phyloP scores from a whole-genome alignment of 2,888 invertebrate genomes.

The Odontocerum albicorne region DNA sequence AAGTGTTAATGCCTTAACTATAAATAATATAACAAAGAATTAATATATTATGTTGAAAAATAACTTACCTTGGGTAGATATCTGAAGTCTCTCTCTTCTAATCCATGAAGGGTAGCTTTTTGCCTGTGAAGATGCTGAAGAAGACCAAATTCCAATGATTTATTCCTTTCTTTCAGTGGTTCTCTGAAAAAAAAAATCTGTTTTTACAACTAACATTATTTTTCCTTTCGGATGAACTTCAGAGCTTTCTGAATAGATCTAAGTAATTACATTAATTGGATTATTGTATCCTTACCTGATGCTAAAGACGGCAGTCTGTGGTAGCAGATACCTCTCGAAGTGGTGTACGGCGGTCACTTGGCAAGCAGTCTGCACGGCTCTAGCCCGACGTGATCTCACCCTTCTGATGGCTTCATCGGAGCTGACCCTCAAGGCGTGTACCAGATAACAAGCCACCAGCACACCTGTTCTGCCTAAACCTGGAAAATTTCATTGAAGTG shows the following conservation, averaged over 20 bases:
- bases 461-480: constrained; percentile 85
- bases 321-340: constrained; percentile 78
- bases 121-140: constrained; percentile 72
- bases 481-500: too few relatives aligned
- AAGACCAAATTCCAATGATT: constrained; percentile 65
- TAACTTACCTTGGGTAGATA: constrained; percentile 73
- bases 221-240: too few relatives aligned
- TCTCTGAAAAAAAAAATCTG: too few relatives aligned
- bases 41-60: too few relatives aligned
- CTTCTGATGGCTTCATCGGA: constrained; percentile 81
- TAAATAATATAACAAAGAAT: too few relatives aligned
- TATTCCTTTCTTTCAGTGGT: constrained; percentile 48
- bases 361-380: constrained; percentile 79
- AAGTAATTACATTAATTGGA: too few relatives aligned
- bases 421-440: constrained; percentile 73
- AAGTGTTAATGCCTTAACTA: too few relatives aligned
- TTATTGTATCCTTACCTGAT: constrained; percentile 58
- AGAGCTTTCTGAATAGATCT: too few relatives aligned
- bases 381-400: constrained; percentile 73
- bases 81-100: constrained; percentile 74
- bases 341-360: constrained; percentile 82
- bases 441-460: constrained; percentile 82
- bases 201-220: too few relatives aligned
- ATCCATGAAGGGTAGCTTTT: constrained; percentile 72
- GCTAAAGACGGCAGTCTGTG: constrained; percentile 73